Percentiles rank a stretch among this genome's conserved stretches.
These are phyloP conservation scores for Xiphophorus couchianus DNA, from an alignment of 2,113 vertebrate species.

Conservation along the genomic window DNA sequence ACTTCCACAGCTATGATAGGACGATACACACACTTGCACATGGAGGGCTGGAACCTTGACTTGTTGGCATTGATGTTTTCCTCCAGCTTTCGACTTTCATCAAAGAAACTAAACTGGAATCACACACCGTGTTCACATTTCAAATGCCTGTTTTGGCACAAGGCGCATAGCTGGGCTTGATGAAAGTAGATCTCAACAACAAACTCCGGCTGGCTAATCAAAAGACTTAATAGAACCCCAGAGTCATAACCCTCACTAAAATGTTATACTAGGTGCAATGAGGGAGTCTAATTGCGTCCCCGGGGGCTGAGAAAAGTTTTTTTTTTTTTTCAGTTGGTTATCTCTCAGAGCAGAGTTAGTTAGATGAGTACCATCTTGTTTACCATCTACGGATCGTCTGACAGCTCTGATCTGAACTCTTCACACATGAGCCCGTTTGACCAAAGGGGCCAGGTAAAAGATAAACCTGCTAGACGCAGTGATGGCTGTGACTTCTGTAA, in stretches of 20 bases:
- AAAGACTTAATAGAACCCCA: slow-evolving; percentile 55
- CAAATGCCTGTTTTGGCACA: slow-evolving; percentile 37
- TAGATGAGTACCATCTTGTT: slow-evolving; percentile 33
- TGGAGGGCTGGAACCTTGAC: too few species aligned
- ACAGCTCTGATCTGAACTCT: slow-evolving; percentile 42
- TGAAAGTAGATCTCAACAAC: slow-evolving; percentile 24
- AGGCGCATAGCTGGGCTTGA: slow-evolving; percentile 11
- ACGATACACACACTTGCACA: slow-evolving; percentile 3
- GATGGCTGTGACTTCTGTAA: slow-evolving; percentile 55
- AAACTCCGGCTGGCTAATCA: slow-evolving; percentile 55
- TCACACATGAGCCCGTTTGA: slow-evolving; percentile 43
- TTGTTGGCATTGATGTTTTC: too few species aligned
- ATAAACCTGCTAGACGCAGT: slow-evolving; percentile 52
- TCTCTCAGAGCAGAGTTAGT: slow-evolving; percentile 9
- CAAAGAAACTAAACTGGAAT: slow-evolving; percentile 16
- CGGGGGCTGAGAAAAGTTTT: slow-evolving; percentile 22
- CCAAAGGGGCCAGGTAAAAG: slow-evolving; percentile 47
- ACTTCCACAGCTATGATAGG: slow-evolving; percentile 18
- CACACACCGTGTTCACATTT: slow-evolving; percentile 12
- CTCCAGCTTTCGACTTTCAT: not conserved
- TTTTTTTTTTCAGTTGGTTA: not conserved
- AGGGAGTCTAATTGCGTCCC: slow-evolving; percentile 58
- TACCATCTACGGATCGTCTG: slow-evolving; percentile 29
- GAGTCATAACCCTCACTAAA: slow-evolving; percentile 34
- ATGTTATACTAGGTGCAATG: slow-evolving; percentile 30